These are phyloP conservation scores for Xestia c-nigrum DNA, from an alignment of 2,888 invertebrate genomes.

Conservation along the genomic window DNA sequence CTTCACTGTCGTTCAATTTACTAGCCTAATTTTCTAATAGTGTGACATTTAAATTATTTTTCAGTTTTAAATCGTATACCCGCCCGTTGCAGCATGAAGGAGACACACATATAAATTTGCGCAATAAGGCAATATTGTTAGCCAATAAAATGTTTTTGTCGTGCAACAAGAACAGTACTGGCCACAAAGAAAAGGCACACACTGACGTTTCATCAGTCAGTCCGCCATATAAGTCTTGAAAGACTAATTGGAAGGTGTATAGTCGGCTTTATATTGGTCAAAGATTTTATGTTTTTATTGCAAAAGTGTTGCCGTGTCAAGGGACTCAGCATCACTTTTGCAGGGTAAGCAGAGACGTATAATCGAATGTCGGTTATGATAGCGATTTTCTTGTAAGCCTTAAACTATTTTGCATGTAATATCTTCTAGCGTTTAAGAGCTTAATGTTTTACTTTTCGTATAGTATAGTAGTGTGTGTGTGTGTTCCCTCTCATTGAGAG, in stretches of 20 bases:
- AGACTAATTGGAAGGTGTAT: slow-evolving; percentile 46
- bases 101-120: not conserved
- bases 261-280: slow-evolving; percentile 17
- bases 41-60: not conserved
- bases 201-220: not conserved
- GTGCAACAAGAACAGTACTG: not conserved
- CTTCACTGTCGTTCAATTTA: not conserved
- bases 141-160: slow-evolving; percentile 26
- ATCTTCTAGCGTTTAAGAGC: not conserved
- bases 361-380: slow-evolving; percentile 18
- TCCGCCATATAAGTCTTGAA: slow-evolving; percentile 17
- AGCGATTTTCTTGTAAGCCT: slow-evolving; percentile 1
- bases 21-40: not conserved
- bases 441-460: not conserved
- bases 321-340: no score
- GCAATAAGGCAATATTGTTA: not conserved
- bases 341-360: slow-evolving; percentile 13
- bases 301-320: not conserved
- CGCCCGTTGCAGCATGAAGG: not conserved
- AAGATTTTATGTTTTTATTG: slow-evolving; percentile 40
- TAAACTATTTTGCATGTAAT: not conserved
- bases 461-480: no score
- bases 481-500: no score
- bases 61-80: not conserved
- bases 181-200: not conserved